These are phyloP conservation scores for Schlechtendalia chinensis DNA, from an alignment of 1,140 invertebrate genomes.

Conservation along the genomic window DNA sequence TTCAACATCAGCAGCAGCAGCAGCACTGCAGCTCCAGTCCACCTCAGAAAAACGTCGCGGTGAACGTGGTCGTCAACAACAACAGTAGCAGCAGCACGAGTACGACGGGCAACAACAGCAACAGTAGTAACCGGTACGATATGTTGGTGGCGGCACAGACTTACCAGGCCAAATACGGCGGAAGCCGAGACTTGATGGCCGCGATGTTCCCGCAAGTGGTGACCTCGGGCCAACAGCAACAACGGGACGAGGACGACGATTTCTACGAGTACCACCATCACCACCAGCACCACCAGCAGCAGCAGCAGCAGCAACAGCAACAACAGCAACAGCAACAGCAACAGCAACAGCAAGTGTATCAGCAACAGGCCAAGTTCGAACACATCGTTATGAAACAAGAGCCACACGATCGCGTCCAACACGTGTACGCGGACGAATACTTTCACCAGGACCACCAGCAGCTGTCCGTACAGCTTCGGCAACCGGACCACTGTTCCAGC, in stretches of 20 bases:
- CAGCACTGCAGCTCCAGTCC: not conserved
- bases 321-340: not conserved
- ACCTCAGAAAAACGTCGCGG: not conserved
- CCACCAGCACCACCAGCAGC: too few relatives aligned
- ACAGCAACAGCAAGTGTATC: conserved; percentile 32
- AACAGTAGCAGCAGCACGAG: not conserved
- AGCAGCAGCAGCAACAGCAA: not conserved
- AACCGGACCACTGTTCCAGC: conserved; percentile 29
- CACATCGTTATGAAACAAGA: conserved; percentile 40
- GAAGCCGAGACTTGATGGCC: not conserved
- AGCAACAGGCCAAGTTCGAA: conserved; percentile 28
- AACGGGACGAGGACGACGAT: too few relatives aligned
- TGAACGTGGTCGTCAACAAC: not conserved
- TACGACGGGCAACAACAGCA: not conserved
- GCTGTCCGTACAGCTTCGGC: conserved; percentile 21
- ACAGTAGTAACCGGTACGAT: conserved; percentile 3
- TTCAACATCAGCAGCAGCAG: conserved; percentile 2
- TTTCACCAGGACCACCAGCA: conserved; percentile 17
- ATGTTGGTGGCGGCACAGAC: conserved; percentile 32
- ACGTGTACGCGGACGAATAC: conserved; percentile 16
- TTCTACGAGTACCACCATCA: too few relatives aligned
- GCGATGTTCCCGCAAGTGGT: conserved; percentile 46
- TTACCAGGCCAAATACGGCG: conserved; percentile 36
- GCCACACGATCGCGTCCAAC: not conserved
- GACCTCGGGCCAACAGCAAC: not conserved